These are phyloP conservation scores for Epizoanthus illoricatus DNA, from an alignment of 92 coral and sea anemone genomes.

Conservation along the genomic window DNA sequence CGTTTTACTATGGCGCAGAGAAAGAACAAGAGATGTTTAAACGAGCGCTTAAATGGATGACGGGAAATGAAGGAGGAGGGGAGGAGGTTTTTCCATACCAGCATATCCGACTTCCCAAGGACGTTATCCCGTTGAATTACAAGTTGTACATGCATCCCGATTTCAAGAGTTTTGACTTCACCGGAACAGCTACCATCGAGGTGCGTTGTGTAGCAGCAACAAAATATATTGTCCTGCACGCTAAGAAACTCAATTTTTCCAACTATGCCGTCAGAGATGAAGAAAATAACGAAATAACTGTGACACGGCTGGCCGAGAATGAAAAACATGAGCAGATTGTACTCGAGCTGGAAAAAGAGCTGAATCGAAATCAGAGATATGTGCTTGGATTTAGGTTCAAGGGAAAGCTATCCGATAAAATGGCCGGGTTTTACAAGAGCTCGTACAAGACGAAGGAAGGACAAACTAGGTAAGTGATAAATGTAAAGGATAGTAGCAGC, in stretches of 20 bases:
- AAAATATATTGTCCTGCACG: conserved; percentile 68
- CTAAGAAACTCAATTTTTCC: conserved; percentile 59
- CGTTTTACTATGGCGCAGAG: conserved; percentile 71
- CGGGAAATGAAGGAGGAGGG: conserved; percentile 42
- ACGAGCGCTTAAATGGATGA: conserved; percentile 75
- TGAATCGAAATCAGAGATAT: conserved; percentile 61
- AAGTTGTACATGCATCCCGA: conserved; percentile 77
- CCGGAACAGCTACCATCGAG: conserved; percentile 73
- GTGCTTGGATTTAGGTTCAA: conserved; percentile 64
- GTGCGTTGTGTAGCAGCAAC: conserved; percentile 61
- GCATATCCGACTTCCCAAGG: conserved; percentile 69
- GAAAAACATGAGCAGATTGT: conserved; percentile 78
- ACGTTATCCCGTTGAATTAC: conserved; percentile 70
- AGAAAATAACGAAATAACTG: conserved; percentile 51
- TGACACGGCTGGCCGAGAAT: conserved; percentile 62
- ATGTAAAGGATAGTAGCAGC: background rate
- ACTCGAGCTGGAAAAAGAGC: conserved; percentile 61
- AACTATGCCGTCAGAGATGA: conserved; percentile 60
- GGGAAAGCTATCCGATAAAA: conserved; percentile 72
- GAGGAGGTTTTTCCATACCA: conserved; percentile 66
- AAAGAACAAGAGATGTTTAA: conserved; percentile 72
- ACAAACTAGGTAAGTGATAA: conserved; percentile 66
- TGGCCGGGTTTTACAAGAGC: conserved; percentile 97
- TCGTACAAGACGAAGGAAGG: conserved; percentile 91
- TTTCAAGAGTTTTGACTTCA: conserved; percentile 62